These are phyloP conservation scores for Arnoldichthys spilopterus DNA, from an alignment of 2,797 vertebrate genomes.

Conservation along the genomic window DNA sequence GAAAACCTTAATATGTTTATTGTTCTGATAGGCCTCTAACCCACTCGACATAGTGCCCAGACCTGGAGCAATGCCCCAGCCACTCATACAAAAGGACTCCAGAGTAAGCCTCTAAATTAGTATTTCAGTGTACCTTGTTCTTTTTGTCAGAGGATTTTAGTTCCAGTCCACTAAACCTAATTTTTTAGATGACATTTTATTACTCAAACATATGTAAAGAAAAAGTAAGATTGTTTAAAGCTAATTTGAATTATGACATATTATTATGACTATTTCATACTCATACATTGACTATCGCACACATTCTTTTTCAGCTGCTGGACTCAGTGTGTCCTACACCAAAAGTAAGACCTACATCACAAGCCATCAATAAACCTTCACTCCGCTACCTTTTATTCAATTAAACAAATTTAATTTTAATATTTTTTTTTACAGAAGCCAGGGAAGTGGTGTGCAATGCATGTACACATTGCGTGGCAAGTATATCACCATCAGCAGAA, in stretches of 20 bases:
- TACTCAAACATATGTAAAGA: neutral
- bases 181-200: no score
- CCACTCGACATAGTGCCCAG: constrained; percentile 92
- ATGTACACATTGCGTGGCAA: constrained; percentile 98
- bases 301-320: constrained; percentile 82
- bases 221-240: neutral
- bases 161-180: no score
- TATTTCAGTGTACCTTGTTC: neutral
- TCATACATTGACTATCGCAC: no score
- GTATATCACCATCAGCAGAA: constrained; percentile 99
- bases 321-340: constrained; percentile 97
- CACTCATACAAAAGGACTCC: constrained; percentile 95
- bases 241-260: no score
- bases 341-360: constrained; percentile 85
- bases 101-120: constrained; percentile 80
- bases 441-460: constrained; percentile 99
- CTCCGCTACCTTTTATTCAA: neutral
- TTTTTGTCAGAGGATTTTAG: neutral
- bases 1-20: constrained; percentile 19
- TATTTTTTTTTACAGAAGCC: constrained; percentile 84
- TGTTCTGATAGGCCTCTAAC: constrained; percentile 87
- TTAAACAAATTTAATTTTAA: constrained; percentile 2
- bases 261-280: neutral
- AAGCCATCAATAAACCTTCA: neutral
- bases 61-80: constrained; percentile 93